Conservation (phyloP, 2,797 vertebrate species). For the Sorex maritimensis region DNA sequence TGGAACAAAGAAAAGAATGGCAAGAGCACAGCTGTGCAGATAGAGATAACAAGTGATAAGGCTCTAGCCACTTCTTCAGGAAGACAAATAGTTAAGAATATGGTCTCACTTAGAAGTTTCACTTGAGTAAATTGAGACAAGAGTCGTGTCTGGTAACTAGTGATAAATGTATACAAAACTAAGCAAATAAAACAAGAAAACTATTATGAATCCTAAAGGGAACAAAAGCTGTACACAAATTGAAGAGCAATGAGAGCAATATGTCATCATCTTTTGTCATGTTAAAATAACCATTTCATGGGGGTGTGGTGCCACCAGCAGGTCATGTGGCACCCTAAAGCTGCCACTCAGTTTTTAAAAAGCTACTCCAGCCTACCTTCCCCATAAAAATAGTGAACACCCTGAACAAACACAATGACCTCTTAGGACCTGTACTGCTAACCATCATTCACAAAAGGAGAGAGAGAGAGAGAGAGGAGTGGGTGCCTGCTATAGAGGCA, state of each 20-base stretch:
- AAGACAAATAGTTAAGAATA: background rate
- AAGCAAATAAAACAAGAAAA: constrained; percentile 49
- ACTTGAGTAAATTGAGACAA: background rate
- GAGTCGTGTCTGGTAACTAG: background rate
- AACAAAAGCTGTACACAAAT: background rate
- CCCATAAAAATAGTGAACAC: too few species aligned
- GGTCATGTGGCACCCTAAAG: too few species aligned
- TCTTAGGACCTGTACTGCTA: too few species aligned
- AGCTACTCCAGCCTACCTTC: too few species aligned
- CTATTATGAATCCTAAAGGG: background rate
- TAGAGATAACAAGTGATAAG: background rate
- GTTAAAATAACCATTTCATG: too few species aligned
- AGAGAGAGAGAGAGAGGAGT: too few species aligned
- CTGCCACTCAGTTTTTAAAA: too few species aligned
- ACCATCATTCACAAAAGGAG: too few species aligned
- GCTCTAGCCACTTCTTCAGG: background rate
- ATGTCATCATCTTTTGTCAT: too few species aligned
- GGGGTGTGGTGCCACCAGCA: too few species aligned
- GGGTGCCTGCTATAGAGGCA: too few species aligned
- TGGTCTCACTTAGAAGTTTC: background rate
- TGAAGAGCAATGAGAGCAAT: background rate
- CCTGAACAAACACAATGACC: too few species aligned
- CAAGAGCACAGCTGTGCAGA: background rate
- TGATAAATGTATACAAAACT: background rate
- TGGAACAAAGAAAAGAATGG: background rate